Conservation (phyloP, 2,113 vertebrate genomes). For the Lampris megalopsis region DNA sequence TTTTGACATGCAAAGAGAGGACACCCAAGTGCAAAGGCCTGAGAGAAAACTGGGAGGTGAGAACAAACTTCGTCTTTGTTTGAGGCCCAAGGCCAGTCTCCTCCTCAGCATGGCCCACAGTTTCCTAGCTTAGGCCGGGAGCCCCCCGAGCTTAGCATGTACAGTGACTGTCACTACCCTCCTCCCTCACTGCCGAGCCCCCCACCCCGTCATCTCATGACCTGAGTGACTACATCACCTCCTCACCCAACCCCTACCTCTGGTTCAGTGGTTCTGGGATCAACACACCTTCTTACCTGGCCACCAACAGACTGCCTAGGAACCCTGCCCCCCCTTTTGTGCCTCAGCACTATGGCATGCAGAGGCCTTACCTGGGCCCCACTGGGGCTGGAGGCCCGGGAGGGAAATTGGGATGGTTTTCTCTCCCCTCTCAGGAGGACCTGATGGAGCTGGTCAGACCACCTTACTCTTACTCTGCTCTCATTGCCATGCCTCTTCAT, state of each 20-base stretch:
- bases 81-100: constrained; percentile 88
- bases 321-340: constrained; percentile 88
- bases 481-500: constrained; percentile 99
- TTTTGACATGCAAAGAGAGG: constrained; percentile 17
- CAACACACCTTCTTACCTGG: constrained; percentile 87
- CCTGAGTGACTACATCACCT: constrained; percentile 85
- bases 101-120: constrained; percentile 93
- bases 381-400: constrained; percentile 83
- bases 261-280: constrained; percentile 94
- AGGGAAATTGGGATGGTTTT: constrained; percentile 94
- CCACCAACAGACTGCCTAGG: constrained; percentile 74
- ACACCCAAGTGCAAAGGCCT: constrained; percentile 18
- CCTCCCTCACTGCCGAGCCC: constrained; percentile 92
- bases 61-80: constrained; percentile 75
- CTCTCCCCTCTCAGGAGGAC: constrained; percentile 96
- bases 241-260: constrained; percentile 92
- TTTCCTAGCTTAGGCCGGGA: constrained; percentile 96
- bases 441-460: constrained; percentile 97
- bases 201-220: constrained; percentile 88
- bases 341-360: constrained; percentile 94
- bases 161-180: constrained; percentile 95
- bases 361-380: constrained; percentile 90
- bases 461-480: constrained; percentile 97
- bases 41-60: constrained; percentile 47
- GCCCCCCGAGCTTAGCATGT: constrained; percentile 94